Base-by-base conservation (phyloP, 1,140 invertebrate genomes). In the Drosophila prosaltans region DNA sequence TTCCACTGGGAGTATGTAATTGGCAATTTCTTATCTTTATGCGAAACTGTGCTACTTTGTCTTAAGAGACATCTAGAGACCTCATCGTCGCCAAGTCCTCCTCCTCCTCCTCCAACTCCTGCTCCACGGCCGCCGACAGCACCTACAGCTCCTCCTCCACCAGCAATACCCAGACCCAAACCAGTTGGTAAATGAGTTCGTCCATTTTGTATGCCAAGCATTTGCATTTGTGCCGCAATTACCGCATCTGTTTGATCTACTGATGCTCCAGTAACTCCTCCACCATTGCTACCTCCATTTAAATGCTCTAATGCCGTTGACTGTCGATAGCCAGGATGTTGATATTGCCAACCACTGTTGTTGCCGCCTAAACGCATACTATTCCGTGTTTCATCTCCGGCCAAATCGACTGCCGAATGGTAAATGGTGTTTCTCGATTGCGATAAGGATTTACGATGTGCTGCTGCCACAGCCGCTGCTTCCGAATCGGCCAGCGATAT, bases 1-100 rank as follows among this genome's bases (percentile, higher is more conserved):
- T 92, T 92, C 91, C 91, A 92, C 80, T 92, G 90, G 90, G 91
- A 92, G 84, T 92, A 92, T 85, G 91, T 92, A 91, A 92, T 92
- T 91, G 90, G 91, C 90, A 92, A 91, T 92, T 92, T 92, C 90
- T 92, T 92, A 92, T 91, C 81, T 89, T 85, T 91, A 91, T 82
- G 91, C 80, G 78, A 82, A 91, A 88, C 73, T 86, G 74, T 89
- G 78, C 85, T 92, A 92, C 74, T 92, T 81, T 85, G 86, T 81
- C 82, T 86, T 86, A 92, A 81, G 58, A 92, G 91, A 74, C 90
- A 88, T 78, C 84, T 91, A 92, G 91, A 92, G 84, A 92, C 91
- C 90, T 92, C 91, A 91, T 92, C 91, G 74, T 81, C 83, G 75
- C 72, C 70, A 57, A 63, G 55, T 58, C 70, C 60, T 21, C 67